Conservation (phyloP, 2,113 vertebrate genomes). For the Etheostoma spectabile region DNA sequence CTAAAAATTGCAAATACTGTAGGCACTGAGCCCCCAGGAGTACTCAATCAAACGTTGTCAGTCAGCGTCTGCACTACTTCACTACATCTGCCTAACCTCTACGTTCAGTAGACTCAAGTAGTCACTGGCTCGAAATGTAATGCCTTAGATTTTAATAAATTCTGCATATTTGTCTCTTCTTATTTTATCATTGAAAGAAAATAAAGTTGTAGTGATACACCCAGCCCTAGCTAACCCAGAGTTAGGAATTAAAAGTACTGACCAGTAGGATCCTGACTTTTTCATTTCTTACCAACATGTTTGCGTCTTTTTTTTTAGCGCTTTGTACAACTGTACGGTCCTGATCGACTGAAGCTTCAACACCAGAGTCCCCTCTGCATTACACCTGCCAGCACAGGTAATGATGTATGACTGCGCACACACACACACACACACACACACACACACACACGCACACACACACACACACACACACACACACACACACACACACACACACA, state of each 20-base stretch:
- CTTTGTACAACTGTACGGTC: neutral
- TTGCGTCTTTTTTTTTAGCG: neutral
- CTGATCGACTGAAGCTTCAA: constrained; percentile 35
- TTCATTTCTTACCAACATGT: neutral
- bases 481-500: no score
- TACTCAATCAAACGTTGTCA: neutral
- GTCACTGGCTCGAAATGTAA: neutral
- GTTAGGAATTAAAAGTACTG: neutral
- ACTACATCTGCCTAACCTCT: neutral
- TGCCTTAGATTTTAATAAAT: neutral
- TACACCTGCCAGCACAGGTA: constrained; percentile 56
- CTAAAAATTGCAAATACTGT: neutral
- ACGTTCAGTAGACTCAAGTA: neutral
- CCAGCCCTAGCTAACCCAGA: neutral
- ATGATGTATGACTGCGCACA: constrained; percentile 23
- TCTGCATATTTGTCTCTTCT: neutral
- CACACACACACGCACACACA: neutral
- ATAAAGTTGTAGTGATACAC: neutral
- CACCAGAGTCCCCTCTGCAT: constrained; percentile 20
- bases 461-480: neutral
- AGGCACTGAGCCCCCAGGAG: neutral
- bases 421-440: neutral
- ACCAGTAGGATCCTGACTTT: neutral
- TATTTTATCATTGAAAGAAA: no score
- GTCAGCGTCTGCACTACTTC: neutral